Base-by-base conservation (phyloP, 2,888 invertebrate species). In the Pogonocherus hispidulus region DNA sequence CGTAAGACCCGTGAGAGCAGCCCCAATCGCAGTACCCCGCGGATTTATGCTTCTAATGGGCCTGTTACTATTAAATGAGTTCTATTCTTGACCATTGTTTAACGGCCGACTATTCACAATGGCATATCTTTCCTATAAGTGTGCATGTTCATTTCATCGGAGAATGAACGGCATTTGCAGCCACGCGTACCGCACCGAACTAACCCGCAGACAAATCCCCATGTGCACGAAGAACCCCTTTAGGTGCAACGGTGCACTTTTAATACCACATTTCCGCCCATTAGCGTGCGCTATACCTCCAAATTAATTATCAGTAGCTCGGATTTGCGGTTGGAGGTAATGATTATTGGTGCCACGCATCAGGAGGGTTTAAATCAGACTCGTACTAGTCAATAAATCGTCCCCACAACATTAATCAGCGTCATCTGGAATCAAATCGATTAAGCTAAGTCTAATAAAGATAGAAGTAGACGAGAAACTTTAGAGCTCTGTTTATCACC, bases 31-130 rank as follows among this genome's bases (percentile, higher is more conserved):
- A 46, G 27, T 23, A 22, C 47, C 22, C 46, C 37, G 22, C 66
- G 51, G 66, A 69, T 69, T 69, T 69, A 69, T 66, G 66, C 32
- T 35, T 46, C 57, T 69, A 69, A 69, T 69, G 47, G 69, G 66
- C 47, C 63, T 66, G 66, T 70, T 70, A 70, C n/a, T n/a, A n/a
- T n/a, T n/a, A n/a, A n/a, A n/a, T n/a, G n/a, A n/a, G n/a, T n/a
- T n/a, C n/a, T n/a, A n/a, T n/a, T n/a, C n/a, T n/a, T n/a, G n/a
- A n/a, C n/a, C n/a, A n/a, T n/a, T n/a, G n/a, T n/a, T n/a, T n/a
- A n/a, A n/a, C n/a, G n/a, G n/a, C n/a, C n/a, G n/a, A n/a, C n/a
- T n/a, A n/a, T n/a, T n/a, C n/a, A n/a, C n/a, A n/a, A n/a, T n/a
- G n/a, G n/a, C n/a, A n/a, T n/a, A n/a, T n/a, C n/a, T n/a, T n/a